phyloP scores from a whole-genome alignment of 2,797 vertebrate species.

The Ctenochaetus hawaiiensis region DNA sequence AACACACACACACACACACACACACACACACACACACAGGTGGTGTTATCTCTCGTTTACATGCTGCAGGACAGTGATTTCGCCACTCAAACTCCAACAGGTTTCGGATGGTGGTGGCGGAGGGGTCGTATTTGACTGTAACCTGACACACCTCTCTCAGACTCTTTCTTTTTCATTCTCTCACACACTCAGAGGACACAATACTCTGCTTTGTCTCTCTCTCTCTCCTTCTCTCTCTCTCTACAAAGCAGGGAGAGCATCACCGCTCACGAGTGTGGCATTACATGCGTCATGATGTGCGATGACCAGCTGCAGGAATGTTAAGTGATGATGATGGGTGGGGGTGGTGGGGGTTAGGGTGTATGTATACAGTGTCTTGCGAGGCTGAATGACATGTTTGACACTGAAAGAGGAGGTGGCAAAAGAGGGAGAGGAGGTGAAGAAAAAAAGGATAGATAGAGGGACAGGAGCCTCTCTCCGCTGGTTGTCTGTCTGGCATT shows the following conservation, averaged over 20 bases:
- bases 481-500: background rate
- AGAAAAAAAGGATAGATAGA: background rate
- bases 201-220: conserved; percentile 77
- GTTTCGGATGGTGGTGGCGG: conserved; percentile 35
- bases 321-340: conserved; percentile 59
- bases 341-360: background rate
- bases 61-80: conserved; percentile 70
- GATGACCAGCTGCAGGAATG: conserved; percentile 76
- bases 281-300: conserved; percentile 74
- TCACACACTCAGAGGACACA: conserved; percentile 64
- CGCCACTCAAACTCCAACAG: conserved; percentile 53
- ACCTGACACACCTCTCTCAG: conserved; percentile 75
- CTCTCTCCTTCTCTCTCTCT: background rate
- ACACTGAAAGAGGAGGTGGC: conserved; percentile 21
- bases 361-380: conserved; percentile 22
- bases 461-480: background rate
- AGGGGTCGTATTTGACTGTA: conserved; percentile 75
- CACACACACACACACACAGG: conserved; percentile 29
- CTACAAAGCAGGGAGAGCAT: conserved; percentile 51
- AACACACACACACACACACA: conserved; percentile 33
- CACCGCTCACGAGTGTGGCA: conserved; percentile 74
- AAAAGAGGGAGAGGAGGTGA: conserved; percentile 2
- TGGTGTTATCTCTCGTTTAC: conserved; percentile 52
- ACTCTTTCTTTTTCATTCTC: conserved; percentile 55
- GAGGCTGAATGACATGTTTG: conserved; percentile 45